Evolutionary conservation across 2,797 vertebrate genomes (phyloP), one percentile per base, ranked within the genome.

Genomic region (Dryobates pubescens): DNA sequence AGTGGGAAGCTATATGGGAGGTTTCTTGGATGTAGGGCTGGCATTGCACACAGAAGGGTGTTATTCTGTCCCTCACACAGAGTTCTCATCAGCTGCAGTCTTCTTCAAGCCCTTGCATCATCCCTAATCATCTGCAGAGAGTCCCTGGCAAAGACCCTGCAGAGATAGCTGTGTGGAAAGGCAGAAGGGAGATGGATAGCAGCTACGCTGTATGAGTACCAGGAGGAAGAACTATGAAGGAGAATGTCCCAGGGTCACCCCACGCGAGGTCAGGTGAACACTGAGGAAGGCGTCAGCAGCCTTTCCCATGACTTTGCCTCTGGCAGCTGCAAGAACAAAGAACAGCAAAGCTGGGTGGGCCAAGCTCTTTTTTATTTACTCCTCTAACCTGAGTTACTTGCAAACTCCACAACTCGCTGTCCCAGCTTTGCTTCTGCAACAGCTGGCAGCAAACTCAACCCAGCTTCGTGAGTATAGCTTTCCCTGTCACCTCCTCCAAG

Each of bases 361-460:
- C 82, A 34, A 45, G 14, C 54, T 83, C 38, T 49, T 63, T 74
- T 68, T 80, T 77, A 75, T 53, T 94, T 78, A 58, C 74, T 64
- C 4, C 61, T 90, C 36, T 51, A 88, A 86, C 86, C 51, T 79
- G 57, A 61, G 49, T n/a, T 61, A n/a, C 57, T 81, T 63, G 77
- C 68, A 88, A 96, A 68, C 54, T 23, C 41, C 18, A 4, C 93
- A 92, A 94, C 86, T 95, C 93, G 3, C 43, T 73, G 49, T 83
- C 79, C 82, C 71, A 76, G 87, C 92, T 78, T 67, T 34, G 26
- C 68, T 93, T 78, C 92, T 85, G 79, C 67, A 82, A 30, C 3
- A 8, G 63, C 43, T 89, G 76, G 85, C 76, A 92, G 84, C 67
- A 41, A 73, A 76, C 64, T 49, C 64, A 88, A 3, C 9, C 27